Base-by-base conservation (phyloP, 2,113 vertebrate genomes). In the Poeciliopsis prolifica region DNA sequence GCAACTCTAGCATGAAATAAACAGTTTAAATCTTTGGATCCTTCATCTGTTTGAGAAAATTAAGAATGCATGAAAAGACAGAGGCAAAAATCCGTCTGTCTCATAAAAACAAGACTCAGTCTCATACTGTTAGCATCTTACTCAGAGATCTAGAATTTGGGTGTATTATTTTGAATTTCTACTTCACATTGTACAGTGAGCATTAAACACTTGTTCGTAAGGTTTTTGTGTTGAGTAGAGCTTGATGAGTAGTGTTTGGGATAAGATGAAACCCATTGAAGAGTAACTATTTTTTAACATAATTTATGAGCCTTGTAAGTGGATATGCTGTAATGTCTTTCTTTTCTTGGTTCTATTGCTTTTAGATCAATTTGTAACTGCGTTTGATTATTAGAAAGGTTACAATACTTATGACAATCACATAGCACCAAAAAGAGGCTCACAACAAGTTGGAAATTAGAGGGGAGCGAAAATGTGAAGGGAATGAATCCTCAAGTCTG, bases 401-500 rank as follows among this genome's bases (percentile, higher is more conserved):
- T 63, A 64, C 48, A 54, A 78, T 68, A 19, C n/a, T 31, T 58
- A 13, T 33, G 70, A 64, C 71, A 35, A 33, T 29, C 78, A 80
- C 5, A 70, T 61, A 76, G 74, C 60, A 65, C 77, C 73, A 65
- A 62, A 65, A 62, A 68, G 76, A 63, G 54, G 66, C 61, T 83
- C 65, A 81, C 75, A 75, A 61, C 61, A 70, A 51, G 6, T n/a
- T 3, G 63, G 65, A 70, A 60, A 75, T 79, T 48, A 63, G 51
- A 51, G 51, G 40, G 73, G 67, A 15, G 44, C 44, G 88, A 77
- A 87, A 82, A 80, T 68, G 82, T 33, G 77, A 79, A 69, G 61
- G 81, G 75, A 86, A 77, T 72, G 70, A 79, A 89, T 82, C 80
- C 80, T 86, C 75, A 79, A 84, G 77, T 93, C 87, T 92, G 90